A percentile compares a stretch with the other conserved stretches of the same genome.
Evolutionary conservation across 2,113 vertebrate species (phyloP).

Genomic region (Phalacrocorax carbo): DNA sequence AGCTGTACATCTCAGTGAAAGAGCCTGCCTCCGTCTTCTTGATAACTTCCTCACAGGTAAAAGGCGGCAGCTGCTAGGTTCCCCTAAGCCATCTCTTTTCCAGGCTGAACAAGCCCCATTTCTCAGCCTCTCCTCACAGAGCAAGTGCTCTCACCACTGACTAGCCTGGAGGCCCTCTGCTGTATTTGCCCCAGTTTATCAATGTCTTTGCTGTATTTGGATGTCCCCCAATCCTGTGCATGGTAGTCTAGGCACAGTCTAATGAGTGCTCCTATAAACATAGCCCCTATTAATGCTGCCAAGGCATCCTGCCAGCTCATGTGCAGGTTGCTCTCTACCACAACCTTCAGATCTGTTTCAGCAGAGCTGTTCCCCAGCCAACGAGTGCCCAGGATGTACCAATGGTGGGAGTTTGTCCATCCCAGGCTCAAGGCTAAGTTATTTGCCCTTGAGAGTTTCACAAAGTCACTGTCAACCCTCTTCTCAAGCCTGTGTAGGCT

Average conservation of each 20-base stretch:
- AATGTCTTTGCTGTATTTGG: not conserved
- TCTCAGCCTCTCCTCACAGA: not conserved
- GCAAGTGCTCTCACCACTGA: not conserved
- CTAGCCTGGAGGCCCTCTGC: not conserved
- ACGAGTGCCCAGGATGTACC: not conserved
- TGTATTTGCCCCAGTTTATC: not conserved
- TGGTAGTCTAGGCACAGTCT: not conserved
- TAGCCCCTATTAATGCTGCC: not conserved
- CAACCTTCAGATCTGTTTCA: not conserved
- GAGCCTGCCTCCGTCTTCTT: not conserved
- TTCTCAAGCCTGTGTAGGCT: not conserved
- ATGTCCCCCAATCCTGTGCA: not conserved
- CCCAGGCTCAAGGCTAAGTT: not conserved
- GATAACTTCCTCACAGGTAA: not conserved
- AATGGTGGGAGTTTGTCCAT: fast-evolving
- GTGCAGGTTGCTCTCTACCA: not conserved
- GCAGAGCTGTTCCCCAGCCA: not conserved
- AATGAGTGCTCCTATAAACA: not conserved
- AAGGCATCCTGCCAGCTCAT: not conserved
- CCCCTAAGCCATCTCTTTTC: not conserved
- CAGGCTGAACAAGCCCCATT: not conserved
- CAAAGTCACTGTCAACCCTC: not conserved
- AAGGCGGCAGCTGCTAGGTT: not conserved
- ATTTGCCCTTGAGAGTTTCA: not conserved
- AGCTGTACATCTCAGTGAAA: not conserved